Percentiles rank a stretch among this genome's conserved stretches.
Evolutionary conservation across 2,888 invertebrate species (phyloP).

Genomic region (Dryobota labecula): DNA sequence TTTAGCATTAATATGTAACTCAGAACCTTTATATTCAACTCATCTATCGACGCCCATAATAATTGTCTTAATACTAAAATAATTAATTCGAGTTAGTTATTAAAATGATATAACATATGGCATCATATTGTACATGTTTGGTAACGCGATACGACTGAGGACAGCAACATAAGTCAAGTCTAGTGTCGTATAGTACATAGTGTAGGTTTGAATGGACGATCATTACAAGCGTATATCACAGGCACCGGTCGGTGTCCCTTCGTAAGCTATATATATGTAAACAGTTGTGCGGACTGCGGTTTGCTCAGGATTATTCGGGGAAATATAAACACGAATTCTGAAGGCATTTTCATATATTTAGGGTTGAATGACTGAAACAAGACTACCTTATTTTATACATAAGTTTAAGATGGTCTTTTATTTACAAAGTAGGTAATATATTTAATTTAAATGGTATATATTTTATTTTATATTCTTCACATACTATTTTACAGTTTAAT

Average conservation of each 20-base stretch:
- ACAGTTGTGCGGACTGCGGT: conserved; percentile 64
- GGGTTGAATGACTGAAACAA: conserved; percentile 43
- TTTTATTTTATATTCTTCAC: conserved; percentile 48
- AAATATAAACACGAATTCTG: conserved; percentile 50
- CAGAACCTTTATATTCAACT: conserved; percentile 16
- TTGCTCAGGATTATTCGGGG: conserved; percentile 67
- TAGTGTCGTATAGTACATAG: conserved; percentile 72
- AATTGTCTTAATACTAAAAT: conserved; percentile 62
- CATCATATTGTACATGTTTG: conserved; percentile 62
- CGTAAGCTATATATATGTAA: conserved; percentile 79
- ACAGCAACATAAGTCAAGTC: conserved; percentile 65
- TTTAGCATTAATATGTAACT: not conserved
- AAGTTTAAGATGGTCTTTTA: conserved; percentile 55
- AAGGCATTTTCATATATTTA: conserved; percentile 61
- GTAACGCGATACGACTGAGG: conserved; percentile 56
- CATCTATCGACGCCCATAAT: conserved; percentile 54
- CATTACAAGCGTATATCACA: conserved; percentile 89
- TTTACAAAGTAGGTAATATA: conserved; percentile 50
- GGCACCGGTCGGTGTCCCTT: conserved; percentile 79
- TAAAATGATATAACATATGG: conserved; percentile 62
- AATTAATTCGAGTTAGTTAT: conserved; percentile 59
- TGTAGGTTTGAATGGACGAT: conserved; percentile 85
- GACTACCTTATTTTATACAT: conserved; percentile 54
- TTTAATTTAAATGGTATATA: conserved; percentile 41
- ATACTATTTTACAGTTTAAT: conserved; percentile 46